Base-by-base conservation (phyloP, 2,113 vertebrate species). In the Centrocercus urophasianus region DNA sequence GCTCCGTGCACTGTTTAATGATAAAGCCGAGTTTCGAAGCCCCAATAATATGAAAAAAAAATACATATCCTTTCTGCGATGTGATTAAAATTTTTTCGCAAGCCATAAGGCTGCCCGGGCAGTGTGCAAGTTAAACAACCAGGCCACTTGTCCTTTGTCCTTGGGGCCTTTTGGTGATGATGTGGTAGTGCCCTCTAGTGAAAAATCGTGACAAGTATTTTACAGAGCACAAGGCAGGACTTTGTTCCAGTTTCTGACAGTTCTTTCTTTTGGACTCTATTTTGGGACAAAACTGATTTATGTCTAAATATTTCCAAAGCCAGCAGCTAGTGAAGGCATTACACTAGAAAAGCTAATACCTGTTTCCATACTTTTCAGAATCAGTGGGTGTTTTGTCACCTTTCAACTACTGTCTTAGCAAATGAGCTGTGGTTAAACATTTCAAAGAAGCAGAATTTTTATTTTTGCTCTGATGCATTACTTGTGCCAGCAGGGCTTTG, bases 101-200 rank as follows among this genome's bases (percentile, higher is more conserved):
- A 74, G 9, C 76, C 59, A 8, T 80, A 50, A 21, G 72, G 64
- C 74, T 77, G 75, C 48, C 70, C 42, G 71, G 32, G 80, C 66
- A 69, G 45, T 61, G 60, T 30, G 79, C 74, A 60, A 97, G 95
- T 95, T 93, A 85, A 96, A 54, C 91, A 91, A 75, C 77, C 92
- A 93, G 95, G 95, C 87, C 93, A 22, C 88, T 61, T 34, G 92
- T 95, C 94, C 97, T 98, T 98, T 98, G 97, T 98, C 96, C 97
- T 67, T n/a, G 40, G 64, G 47, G 93, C 67, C 88, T 94, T 59
- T 93, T 90, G 98, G 98, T 76, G 96, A 97, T 98, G 99, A 98
- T 98, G 98, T 99, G 98, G 98, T 95, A 99, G 98, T 99, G 99
- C 98, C 99, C 99, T 98, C 99, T 99, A 98, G 99, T 99, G 99